These are phyloP conservation scores for Dioctria linearis DNA, from an alignment of 2,888 invertebrate species.

Conservation along the genomic window DNA sequence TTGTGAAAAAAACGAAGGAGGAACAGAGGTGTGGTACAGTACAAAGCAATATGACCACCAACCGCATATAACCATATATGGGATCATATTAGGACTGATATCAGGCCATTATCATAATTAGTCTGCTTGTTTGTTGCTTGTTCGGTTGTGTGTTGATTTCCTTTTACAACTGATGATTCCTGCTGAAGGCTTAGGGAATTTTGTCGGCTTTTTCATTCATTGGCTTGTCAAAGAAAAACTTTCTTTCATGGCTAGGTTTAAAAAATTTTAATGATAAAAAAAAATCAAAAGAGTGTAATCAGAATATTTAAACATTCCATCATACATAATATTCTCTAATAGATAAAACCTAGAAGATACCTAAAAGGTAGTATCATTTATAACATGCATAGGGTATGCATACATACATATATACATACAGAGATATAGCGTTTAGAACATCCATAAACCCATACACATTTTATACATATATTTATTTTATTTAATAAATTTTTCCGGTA, in stretches of 20 bases:
- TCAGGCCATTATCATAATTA: conserved; percentile 53
- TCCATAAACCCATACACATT: no score
- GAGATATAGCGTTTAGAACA: no score
- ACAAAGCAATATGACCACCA: conserved; percentile 5
- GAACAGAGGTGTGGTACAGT: conserved; percentile 13
- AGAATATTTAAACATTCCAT: no score
- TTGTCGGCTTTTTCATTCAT: conserved; percentile 32
- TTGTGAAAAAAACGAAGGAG: conserved; percentile 7
- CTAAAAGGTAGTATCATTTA: no score
- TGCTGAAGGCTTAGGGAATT: conserved; percentile 27
- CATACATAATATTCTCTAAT: no score
- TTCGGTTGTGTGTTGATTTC: conserved; percentile 23
- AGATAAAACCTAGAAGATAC: no score
- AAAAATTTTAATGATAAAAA: no score
- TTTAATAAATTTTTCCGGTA: no score
- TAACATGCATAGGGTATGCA: no score
- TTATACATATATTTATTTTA: no score
- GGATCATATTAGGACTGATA: conserved; percentile 40
- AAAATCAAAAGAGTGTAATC: no score
- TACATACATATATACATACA: no score
- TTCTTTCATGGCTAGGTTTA: conserved; percentile 5
- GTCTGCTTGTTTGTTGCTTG: conserved; percentile 23
- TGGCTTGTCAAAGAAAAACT: conserved; percentile 40
- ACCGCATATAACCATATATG: conserved; percentile 1
- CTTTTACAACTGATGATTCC: background rate